Base-by-base conservation (phyloP, 1,140 invertebrate genomes). In the Rhyzopertha dominica region DNA sequence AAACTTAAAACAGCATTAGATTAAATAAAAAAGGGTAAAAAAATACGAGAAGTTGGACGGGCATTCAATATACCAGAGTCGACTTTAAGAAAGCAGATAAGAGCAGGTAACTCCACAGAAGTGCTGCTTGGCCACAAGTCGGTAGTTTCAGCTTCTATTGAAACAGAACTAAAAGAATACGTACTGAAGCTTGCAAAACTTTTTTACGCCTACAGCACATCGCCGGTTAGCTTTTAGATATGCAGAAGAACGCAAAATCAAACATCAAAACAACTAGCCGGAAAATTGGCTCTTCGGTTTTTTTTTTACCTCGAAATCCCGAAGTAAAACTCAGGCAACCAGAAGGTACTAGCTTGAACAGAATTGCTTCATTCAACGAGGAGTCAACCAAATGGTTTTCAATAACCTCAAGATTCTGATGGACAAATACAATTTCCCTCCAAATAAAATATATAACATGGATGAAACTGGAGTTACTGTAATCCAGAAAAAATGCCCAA, bases 391-490 rank as follows among this genome's bases (percentile, higher is more conserved):
- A 32, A 13, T 32, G 19, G 14, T 32, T 32, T 32, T 16, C 30
- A 16, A 16, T 18, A 32, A 32, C 19, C 30, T 32, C 19, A 13
- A 32, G 30, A 32, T 32, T 32, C 30, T 32, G 8, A 32, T 32
- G 30, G 13, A 32, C 13, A 32, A 32, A 32, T 32, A 16, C 30
- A 32, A 32, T 13, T 32, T 32, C 19, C 13, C 14, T 16, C 53
- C 46, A 32, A 20, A 12, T 13, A 43, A 43, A 20, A 45, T 55
- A 16, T 56, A 20, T 26, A 54, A 52, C 23, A 35, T 54, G 28
- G 43, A 51, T 35, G 43, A 54, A 34, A 43, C 28, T 29, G 54
- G 47, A 12, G 22, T 56, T 17, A 49, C 39, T 13, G 30, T 55
- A 2, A 55, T 28, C 26, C 26, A 28, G 13, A 13, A 10, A 10